Evolutionary conservation across 2,113 vertebrate genomes (phyloP).

Genomic region (Plestiodon gilberti): DNA sequence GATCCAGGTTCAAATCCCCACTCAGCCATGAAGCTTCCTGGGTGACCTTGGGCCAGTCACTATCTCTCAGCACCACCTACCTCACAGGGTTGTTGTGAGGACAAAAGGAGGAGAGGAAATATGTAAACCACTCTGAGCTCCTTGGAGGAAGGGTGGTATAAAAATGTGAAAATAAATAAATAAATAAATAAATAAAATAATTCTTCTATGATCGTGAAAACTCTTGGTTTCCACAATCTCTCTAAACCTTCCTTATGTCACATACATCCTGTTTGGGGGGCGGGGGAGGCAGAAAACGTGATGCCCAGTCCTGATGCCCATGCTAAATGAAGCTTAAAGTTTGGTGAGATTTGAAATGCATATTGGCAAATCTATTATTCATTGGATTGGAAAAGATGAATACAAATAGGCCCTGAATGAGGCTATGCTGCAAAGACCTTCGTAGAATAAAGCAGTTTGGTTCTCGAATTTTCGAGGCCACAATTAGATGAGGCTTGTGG

Average conservation of each 20-base stretch:
- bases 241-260: neutral
- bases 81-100: too few relatives aligned
- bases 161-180: too few relatives aligned
- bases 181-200: too few relatives aligned
- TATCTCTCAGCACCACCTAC: too few relatives aligned
- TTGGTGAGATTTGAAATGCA: slow-evolving; percentile 18
- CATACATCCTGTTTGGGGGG: neutral
- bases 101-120: too few relatives aligned
- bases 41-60: too few relatives aligned
- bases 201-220: neutral
- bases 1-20: too few relatives aligned
- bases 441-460: neutral
- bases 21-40: too few relatives aligned
- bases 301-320: neutral
- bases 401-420: neutral
- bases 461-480: neutral
- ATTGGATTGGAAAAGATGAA: neutral
- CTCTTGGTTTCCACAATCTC: accelerated
- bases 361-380: neutral
- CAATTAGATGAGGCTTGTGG: accelerated
- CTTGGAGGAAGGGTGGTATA: too few relatives aligned
- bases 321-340: slow-evolving; percentile 26
- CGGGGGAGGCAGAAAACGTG: neutral
- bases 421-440: neutral
- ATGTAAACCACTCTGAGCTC: too few relatives aligned